Percentiles rank a stretch among this genome's conserved stretches.
Evolutionary conservation across 2,888 invertebrate genomes (phyloP).

Genomic region (Synanthedon tipuliformis): DNA sequence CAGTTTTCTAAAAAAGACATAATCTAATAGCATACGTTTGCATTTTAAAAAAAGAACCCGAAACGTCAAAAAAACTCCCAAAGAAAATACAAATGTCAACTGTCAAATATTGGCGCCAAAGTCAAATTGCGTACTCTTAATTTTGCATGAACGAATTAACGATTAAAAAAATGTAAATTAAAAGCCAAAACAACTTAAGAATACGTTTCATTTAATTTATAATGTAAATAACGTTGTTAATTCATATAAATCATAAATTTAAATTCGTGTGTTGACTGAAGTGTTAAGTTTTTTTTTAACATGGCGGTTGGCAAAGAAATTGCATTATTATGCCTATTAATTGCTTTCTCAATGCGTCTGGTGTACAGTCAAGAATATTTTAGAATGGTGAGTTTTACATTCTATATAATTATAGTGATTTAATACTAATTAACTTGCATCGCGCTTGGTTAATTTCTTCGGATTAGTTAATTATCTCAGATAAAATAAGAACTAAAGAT

Average conservation of each 20-base stretch:
- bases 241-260: neutral
- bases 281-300: conserved; percentile 10
- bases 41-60: conserved; percentile 1
- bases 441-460: neutral
- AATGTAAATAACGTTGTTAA: too few relatives aligned
- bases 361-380: conserved; percentile 47
- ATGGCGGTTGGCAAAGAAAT: conserved; percentile 28
- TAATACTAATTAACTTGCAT: neutral
- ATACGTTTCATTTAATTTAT: neutral
- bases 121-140: neutral
- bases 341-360: conserved; percentile 56
- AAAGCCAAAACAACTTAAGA: neutral
- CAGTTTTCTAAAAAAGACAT: conserved; percentile 34
- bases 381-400: conserved; percentile 48
- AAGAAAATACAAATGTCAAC: neutral
- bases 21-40: too few relatives aligned
- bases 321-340: conserved; percentile 18
- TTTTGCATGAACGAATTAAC: too few relatives aligned
- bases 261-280: conserved; percentile 4
- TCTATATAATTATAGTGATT: neutral
- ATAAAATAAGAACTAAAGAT: too few relatives aligned
- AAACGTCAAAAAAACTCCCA: neutral
- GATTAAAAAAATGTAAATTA: too few relatives aligned
- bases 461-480: too few relatives aligned
- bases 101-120: conserved; percentile 22